Percentiles rank a stretch among this genome's conserved stretches.
phyloP scores from a whole-genome alignment of 2,888 invertebrate species.

The Drosophila infuscata region DNA sequence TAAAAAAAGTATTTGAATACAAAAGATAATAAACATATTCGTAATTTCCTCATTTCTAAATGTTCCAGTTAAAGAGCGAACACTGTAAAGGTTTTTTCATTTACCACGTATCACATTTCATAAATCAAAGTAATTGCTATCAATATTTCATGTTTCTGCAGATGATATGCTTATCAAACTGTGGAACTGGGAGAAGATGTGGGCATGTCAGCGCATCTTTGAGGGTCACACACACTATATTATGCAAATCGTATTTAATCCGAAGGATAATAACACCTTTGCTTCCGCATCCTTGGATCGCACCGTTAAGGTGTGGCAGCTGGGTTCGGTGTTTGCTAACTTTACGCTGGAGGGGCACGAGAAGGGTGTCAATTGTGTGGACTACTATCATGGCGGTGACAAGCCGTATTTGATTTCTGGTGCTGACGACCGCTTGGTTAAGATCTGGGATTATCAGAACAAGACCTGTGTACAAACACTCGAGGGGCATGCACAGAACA shows the following conservation, averaged over 20 bases:
- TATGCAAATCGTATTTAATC: slow-evolving; percentile 99
- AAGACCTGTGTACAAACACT: slow-evolving; percentile 99
- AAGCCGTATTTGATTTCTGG: slow-evolving; percentile 99
- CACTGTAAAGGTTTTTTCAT: background rate
- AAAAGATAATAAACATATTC: background rate
- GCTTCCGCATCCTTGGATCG: slow-evolving; percentile 99
- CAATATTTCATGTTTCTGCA: slow-evolving; percentile 82
- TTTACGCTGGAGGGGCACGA: slow-evolving; percentile 99
- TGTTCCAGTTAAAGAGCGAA: background rate
- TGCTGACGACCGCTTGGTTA: slow-evolving; percentile 98
- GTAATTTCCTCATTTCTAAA: background rate
- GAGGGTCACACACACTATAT: slow-evolving; percentile 99
- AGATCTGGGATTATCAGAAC: slow-evolving; percentile 99
- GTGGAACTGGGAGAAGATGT: slow-evolving; percentile 99
- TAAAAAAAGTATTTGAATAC: background rate
- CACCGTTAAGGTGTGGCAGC: slow-evolving; percentile 99
- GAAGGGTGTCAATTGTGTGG: slow-evolving; percentile 99
- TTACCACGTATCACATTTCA: slow-evolving; percentile 2
- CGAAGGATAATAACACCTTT: slow-evolving; percentile 99
- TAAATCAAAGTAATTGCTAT: background rate
- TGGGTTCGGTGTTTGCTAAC: slow-evolving; percentile 98
- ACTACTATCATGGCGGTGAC: slow-evolving; percentile 99
- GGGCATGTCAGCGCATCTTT: slow-evolving; percentile 99
- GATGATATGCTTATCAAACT: slow-evolving; percentile 99
- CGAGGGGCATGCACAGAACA: slow-evolving; percentile 98